Evolutionary conservation across 2,888 invertebrate genomes (phyloP).

Genomic region (Himalopsyche japonica): DNA sequence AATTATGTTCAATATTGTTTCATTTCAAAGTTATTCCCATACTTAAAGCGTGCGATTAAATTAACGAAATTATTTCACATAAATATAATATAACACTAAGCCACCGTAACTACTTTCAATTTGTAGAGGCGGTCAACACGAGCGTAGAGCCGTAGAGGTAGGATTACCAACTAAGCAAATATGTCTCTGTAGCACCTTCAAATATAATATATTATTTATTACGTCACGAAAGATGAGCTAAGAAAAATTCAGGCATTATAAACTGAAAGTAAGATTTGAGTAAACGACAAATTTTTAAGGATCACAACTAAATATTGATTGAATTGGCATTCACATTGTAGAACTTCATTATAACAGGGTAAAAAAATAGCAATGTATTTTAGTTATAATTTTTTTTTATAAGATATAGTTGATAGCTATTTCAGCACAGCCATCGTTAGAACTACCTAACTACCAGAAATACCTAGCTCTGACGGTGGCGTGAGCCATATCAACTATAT

Average conservation of each 20-base stretch:
- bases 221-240: neutral
- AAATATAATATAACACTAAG: neutral
- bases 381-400: no score
- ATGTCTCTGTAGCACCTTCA: conserved; percentile 16
- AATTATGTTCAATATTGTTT: no score
- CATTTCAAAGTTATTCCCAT: neutral
- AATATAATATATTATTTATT: neutral
- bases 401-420: no score
- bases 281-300: neutral
- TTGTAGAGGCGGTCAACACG: neutral
- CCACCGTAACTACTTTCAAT: neutral
- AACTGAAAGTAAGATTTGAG: neutral
- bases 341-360: no score
- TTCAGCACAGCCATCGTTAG: no score
- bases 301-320: no score
- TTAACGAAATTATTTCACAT: neutral
- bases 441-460: no score
- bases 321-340: no score
- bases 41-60: neutral
- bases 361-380: no score
- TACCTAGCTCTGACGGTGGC: no score
- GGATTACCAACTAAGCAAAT: conserved; percentile 10
- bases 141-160: neutral
- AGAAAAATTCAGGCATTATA: neutral
- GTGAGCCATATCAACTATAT: no score